Conservation (phyloP, 2,797 vertebrate genomes). For the Erethizon dorsatum region DNA sequence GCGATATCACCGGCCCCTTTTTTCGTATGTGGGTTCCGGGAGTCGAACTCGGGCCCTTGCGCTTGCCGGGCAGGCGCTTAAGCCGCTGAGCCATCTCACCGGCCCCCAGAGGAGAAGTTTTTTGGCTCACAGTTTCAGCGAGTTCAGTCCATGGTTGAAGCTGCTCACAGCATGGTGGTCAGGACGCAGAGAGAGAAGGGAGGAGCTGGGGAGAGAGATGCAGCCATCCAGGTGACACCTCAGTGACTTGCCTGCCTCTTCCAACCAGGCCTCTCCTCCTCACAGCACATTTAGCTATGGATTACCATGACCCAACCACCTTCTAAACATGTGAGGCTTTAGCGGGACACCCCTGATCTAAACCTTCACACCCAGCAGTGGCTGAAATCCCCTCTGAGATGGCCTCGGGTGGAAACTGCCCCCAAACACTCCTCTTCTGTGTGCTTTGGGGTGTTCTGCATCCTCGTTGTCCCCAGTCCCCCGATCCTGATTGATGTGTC, state of each 20-base stretch:
- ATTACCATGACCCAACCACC: background rate
- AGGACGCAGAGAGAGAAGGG: background rate
- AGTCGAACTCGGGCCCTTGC: too few relatives aligned
- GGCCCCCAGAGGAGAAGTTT: too few relatives aligned
- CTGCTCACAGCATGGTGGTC: background rate
- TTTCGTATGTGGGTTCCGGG: too few relatives aligned
- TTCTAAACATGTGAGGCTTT: background rate
- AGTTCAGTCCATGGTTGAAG: background rate
- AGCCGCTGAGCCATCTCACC: too few relatives aligned
- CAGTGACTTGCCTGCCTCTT: background rate
- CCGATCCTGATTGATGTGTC: background rate
- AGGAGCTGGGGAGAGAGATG: background rate
- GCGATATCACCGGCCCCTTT: too few relatives aligned
- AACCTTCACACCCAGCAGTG: background rate
- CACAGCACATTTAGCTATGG: background rate
- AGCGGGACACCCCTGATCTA: background rate
- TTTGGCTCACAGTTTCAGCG: background rate
- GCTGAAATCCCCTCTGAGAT: background rate
- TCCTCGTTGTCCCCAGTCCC: background rate
- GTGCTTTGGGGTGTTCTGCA: background rate
- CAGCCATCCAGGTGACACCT: too few relatives aligned
- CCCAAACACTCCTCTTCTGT: background rate
- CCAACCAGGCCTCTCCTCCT: background rate
- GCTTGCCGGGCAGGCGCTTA: too few relatives aligned
- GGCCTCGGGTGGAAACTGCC: too few relatives aligned